phyloP scores from a whole-genome alignment of 1,140 invertebrate species.

The Drosophila pectinifera region DNA sequence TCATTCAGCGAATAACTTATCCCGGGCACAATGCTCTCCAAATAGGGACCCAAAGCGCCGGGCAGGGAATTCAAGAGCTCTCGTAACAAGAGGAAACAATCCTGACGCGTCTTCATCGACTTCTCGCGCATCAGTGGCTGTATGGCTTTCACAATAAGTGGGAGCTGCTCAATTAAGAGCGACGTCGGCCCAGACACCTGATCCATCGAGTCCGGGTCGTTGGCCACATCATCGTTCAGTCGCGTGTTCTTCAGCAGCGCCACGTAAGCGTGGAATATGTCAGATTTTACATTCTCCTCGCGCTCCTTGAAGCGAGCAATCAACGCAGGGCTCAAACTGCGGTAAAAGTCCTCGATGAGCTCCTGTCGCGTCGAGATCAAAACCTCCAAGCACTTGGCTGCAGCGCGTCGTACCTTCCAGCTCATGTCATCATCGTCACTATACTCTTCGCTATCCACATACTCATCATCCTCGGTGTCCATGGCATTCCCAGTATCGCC shows the following conservation, averaged over 20 bases:
- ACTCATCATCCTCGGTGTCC: conserved; percentile 89
- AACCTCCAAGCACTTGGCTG: conserved; percentile 98
- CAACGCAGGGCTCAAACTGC: conserved; percentile 93
- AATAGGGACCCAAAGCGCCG: conserved; percentile 93
- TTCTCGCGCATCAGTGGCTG: conserved; percentile 96
- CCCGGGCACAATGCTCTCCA: conserved; percentile 94
- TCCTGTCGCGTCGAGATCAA: conserved; percentile 96
- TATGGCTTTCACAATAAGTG: conserved; percentile 92
- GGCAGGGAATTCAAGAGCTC: conserved; percentile 96
- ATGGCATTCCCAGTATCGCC: conserved; percentile 87
- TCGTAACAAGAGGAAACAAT: conserved; percentile 95
- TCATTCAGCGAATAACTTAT: conserved; percentile 96
- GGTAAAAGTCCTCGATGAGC: conserved; percentile 95
- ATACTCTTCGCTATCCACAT: conserved; percentile 95
- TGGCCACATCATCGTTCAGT: conserved; percentile 87
- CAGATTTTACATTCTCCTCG: conserved; percentile 99
- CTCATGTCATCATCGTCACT: conserved; percentile 99
- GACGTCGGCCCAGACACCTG: conserved; percentile 88
- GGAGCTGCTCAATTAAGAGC: conserved; percentile 89
- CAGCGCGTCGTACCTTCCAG: conserved; percentile 98
- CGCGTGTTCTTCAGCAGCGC: conserved; percentile 95
- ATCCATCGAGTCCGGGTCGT: conserved; percentile 92
- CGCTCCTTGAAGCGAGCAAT: conserved; percentile 98
- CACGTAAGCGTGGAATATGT: conserved; percentile 98
- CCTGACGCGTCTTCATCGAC: conserved; percentile 96